Percentiles rank a stretch among this genome's conserved stretches.
Evolutionary conservation across 1,140 invertebrate species (phyloP).

Genomic region (Tetramorium parvispinum): DNA sequence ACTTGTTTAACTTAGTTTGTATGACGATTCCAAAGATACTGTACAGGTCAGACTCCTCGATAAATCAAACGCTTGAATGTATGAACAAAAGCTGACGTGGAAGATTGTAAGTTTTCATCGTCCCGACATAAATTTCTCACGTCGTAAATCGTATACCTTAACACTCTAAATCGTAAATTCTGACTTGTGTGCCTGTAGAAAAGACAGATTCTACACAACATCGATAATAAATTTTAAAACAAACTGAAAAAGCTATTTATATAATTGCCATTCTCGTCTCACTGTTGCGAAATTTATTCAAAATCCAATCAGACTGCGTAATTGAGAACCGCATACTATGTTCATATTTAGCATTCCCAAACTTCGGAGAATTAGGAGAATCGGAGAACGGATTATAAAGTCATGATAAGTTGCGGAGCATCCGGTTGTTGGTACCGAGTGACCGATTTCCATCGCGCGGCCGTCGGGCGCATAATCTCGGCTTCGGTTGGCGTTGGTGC

Average conservation of each 20-base stretch:
- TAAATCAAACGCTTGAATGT: slow-evolving; percentile 28
- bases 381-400: background rate
- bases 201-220: background rate
- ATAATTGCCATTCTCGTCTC: background rate
- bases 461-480: slow-evolving; percentile 29
- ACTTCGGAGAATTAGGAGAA: background rate
- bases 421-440: background rate
- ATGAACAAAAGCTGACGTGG: slow-evolving; percentile 31
- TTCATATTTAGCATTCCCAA: background rate
- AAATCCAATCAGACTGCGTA: background rate
- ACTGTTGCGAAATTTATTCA: background rate
- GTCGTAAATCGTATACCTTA: slow-evolving; percentile 18
- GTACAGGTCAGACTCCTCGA: slow-evolving; percentile 4
- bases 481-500: slow-evolving; percentile 22
- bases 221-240: background rate
- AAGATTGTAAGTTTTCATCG: slow-evolving; percentile 16
- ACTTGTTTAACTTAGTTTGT: slow-evolving; percentile 40
- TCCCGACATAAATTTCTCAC: slow-evolving; percentile 29
- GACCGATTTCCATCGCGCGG: slow-evolving; percentile 14
- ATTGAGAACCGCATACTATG: background rate
- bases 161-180: background rate
- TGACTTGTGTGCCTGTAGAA: background rate
- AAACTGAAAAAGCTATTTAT: background rate
- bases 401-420: slow-evolving; percentile 20
- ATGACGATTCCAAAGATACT: slow-evolving; percentile 3